Base-by-base conservation (phyloP, 2,113 vertebrate genomes). In the Phocoena sinus region DNA sequence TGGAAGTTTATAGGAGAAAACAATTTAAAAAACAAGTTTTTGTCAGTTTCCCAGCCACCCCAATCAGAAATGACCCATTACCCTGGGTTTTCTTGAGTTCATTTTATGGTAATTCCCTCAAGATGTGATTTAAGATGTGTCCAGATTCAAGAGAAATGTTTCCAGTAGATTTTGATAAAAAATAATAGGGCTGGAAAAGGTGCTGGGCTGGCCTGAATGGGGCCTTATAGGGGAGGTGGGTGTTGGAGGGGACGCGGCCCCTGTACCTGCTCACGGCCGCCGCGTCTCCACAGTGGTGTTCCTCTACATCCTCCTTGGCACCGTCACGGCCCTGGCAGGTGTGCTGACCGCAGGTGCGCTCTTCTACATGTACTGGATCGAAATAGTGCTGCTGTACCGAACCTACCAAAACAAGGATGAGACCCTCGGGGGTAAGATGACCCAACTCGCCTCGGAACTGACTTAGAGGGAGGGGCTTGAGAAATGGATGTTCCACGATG, bases 361-460 rank as follows among this genome's bases (percentile, higher is more conserved):
- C 62, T 36, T 99, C 80, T 99, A 98, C 88, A 80, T 96, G 38
- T 98, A 99, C 96, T 99, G 99, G 99, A 97, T 99, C 84, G 99
- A 99, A 98, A 95, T 99, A 47, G 96, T 98, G 83, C 97, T 99
- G 26, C 97, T 99, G 33, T 99, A 98, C 97, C 98, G 98, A 97
- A 99, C 98, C 95, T 98, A 98, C 89, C 74, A 98, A 81, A 98
- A 85, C 91, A 97, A 94, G 94, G 98, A 96, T 3, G 98, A 99
- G 96, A 97, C 88, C 0, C 68, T 96, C 2, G 89, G 62, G 95
- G 99, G 99, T 99, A 97, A 99, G 99, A 90, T 36, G 25, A 8
- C n/a, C 67, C 31, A 6, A 1, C 47, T 12, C 15, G n/a, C 56
- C 38, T 67, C 38, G 4, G 36, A 47, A 38, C 62, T 44, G 74